Evolutionary conservation across 2,888 invertebrate genomes (phyloP), one percentile per base, ranked within the genome.

Genomic region (Athalia circularis): DNA sequence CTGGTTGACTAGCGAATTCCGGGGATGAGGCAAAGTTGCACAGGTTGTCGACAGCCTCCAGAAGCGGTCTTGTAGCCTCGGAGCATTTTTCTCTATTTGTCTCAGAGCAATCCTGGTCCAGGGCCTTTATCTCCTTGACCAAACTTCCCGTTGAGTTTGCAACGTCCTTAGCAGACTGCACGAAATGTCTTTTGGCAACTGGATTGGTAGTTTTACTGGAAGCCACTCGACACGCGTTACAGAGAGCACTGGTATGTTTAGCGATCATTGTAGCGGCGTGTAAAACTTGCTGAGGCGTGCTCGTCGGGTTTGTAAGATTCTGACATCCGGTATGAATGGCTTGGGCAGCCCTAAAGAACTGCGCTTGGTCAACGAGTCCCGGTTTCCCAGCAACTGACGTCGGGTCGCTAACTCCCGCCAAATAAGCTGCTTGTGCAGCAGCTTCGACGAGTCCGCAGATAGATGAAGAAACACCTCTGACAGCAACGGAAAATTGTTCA

Each of bases 151-250:
- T 99, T 15, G 97, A 97, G 90, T 97, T 97, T 72, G 99, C 99
- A 2, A 99, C 98, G 87, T 99, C 98, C 90, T 98, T 98, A 77
- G 99, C 99, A 82, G 97, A 96, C 89, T 99, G 98, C 77, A 99
- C 98, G 90, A 99, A 99, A 90, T 98, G 98, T 52, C 98, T 92
- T 91, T 99, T 99, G 78, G 98, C 98, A 4, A 96, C 96, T 0
- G 98, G 96, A 90, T 97, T 97, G 79, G 93, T 94, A 0, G 98
- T 97, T 87, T 96, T 96, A 81, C 96, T 96, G 50, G 98, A 98
- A 0, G 99, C 99, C 76, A 95, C 93, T 50, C 99, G 94, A 88
- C 99, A 99, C 59, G 98, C 96, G 88, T 98, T 98, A 91, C 99
- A 99, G 74, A 99, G 92, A 6, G 97, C 95, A 81, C 97, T 97